Conservation (phyloP, 2,113 vertebrate species). For the Trogon melanurus region DNA sequence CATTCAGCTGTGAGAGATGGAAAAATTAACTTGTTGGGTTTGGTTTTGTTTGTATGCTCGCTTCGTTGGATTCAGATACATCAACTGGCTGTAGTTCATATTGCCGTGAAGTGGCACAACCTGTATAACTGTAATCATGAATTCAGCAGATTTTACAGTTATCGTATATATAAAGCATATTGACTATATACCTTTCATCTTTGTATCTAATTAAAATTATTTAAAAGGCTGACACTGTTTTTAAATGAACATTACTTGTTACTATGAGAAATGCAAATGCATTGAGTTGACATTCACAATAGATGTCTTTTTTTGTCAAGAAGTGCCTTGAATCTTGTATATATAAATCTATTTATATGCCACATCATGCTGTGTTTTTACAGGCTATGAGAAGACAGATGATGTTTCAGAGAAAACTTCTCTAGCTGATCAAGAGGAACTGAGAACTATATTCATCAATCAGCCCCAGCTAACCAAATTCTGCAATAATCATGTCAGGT, state of each 20-base stretch:
- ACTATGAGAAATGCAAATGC: not conserved
- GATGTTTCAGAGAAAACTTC: slow-evolving; percentile 94
- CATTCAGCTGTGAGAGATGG: not conserved
- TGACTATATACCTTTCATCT: not conserved
- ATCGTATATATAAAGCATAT: not conserved
- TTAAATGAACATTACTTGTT: not conserved
- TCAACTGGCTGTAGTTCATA: not conserved
- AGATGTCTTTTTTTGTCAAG: not conserved
- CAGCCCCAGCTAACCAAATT: slow-evolving; percentile 94
- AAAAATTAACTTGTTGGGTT: not conserved
- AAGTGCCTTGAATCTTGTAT: not conserved
- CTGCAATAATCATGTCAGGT: slow-evolving; percentile 97
- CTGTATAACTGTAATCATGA: not conserved
- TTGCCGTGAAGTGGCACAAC: not conserved
- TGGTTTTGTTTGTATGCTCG: not conserved
- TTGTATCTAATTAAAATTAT: not conserved
- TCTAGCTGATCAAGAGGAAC: slow-evolving; percentile 93
- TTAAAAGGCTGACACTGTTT: not conserved
- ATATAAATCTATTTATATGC: not conserved
- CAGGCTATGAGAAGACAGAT: slow-evolving; percentile 97
- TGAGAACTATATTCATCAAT: slow-evolving; percentile 93
- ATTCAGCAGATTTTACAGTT: not conserved
- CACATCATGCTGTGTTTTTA: slow-evolving; percentile 36
- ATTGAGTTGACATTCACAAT: not conserved
- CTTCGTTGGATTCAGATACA: not conserved